Conservation (phyloP, 1,140 invertebrate species). For the Bicyclus anynana region DNA sequence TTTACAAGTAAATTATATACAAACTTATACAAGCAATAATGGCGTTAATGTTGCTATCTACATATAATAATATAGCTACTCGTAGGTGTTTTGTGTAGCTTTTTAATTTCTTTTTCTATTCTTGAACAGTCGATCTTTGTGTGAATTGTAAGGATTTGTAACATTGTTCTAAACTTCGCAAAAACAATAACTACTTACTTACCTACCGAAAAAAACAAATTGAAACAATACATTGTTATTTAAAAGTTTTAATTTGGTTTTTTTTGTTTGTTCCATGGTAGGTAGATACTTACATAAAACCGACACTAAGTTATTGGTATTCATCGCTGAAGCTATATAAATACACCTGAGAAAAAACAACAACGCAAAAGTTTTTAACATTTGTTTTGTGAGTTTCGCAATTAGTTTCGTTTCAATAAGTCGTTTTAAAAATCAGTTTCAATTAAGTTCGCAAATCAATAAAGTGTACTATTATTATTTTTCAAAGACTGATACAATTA, state of each 20-base stretch:
- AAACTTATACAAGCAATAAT: too few relatives aligned
- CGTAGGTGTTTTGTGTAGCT: too few relatives aligned
- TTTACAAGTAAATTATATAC: too few relatives aligned
- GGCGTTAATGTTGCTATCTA: too few relatives aligned
- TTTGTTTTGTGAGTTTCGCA: not conserved
- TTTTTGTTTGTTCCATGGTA: too few relatives aligned
- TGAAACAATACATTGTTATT: not conserved
- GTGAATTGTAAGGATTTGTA: not conserved
- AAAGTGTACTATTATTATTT: not conserved
- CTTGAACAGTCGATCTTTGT: not conserved
- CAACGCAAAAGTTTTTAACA: not conserved
- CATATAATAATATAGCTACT: too few relatives aligned
- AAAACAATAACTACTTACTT: not conserved
- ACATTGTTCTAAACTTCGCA: not conserved
- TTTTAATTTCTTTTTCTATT: not conserved
- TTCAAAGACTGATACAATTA: not conserved
- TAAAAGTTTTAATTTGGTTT: too few relatives aligned
- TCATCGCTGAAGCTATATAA: slow-evolving; percentile 3
- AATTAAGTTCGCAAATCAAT: too few relatives aligned
- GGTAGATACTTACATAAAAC: not conserved
- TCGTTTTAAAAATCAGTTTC: too few relatives aligned
- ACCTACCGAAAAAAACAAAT: not conserved
- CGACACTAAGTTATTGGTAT: slow-evolving; percentile 11
- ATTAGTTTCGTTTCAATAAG: too few relatives aligned
- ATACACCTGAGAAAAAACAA: slow-evolving; percentile 9